Conservation (phyloP, 2,113 vertebrate species). For the Hydrolagus affinis region DNA sequence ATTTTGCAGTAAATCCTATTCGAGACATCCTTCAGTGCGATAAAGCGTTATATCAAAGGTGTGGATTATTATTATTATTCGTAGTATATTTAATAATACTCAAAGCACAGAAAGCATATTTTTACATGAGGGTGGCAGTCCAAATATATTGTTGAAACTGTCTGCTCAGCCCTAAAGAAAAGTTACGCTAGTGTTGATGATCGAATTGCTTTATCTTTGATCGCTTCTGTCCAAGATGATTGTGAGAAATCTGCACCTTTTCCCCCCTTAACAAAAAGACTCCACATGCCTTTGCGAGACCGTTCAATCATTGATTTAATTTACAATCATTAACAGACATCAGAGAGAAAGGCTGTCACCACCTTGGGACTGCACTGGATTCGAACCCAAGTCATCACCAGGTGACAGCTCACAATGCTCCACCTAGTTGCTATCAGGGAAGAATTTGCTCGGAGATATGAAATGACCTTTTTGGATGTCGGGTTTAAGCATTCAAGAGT, state of each 20-base stretch:
- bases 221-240: not conserved
- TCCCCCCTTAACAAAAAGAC: constrained; percentile 16
- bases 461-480: too few relatives aligned
- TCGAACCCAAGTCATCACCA: not conserved
- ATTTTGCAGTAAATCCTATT: too few relatives aligned
- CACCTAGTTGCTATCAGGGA: not conserved
- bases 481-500: too few relatives aligned
- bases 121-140: too few relatives aligned
- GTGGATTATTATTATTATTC: too few relatives aligned
- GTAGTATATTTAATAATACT: too few relatives aligned
- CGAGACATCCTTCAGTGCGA: too few relatives aligned
- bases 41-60: too few relatives aligned
- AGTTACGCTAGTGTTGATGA: not conserved
- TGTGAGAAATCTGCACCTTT: constrained; percentile 4
- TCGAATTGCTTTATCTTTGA: not conserved
- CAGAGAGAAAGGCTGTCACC: not conserved
- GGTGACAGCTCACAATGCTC: not conserved
- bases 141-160: too few relatives aligned
- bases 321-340: not conserved
- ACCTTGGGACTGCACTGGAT: too few relatives aligned
- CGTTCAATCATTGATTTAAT: not conserved
- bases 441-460: not conserved
- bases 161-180: not conserved
- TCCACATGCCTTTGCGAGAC: not conserved
- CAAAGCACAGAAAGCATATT: too few relatives aligned